Evolutionary conservation across 1,140 invertebrate species (phyloP), one percentile per base, ranked within the genome.

Genomic region (Pogonomyrmex barbatus): DNA sequence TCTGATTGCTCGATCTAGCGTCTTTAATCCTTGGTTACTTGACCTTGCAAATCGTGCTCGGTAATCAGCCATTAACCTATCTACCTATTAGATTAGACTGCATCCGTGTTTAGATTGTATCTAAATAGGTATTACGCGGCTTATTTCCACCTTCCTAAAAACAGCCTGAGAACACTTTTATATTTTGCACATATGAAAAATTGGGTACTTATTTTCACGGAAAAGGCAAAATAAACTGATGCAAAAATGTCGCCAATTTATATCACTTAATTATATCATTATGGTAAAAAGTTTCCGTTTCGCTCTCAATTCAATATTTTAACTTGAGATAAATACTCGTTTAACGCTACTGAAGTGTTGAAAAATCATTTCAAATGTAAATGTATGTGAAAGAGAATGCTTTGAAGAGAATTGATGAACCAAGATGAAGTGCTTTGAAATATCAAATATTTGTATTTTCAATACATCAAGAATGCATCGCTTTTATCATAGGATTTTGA

Each of bases 41-140:
- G 60, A 68, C 36, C 63, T 70, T 68, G 63, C 50, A 68, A 79
- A 68, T n/a, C n/a, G n/a, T 45, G 36, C 63, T 14, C 52, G 8
- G 33, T 70, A 81, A 81, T 70, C 50, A 70, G 63, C 78, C 50
- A 52, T 81, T 81, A 81, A 70, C 24, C 39, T 47, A 70, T 56
- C 39, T 81, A 56, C 8, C 24, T 70, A 81, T 70, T 81, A 81
- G 50, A 81, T 47, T 81, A 77, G 58, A 30, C 77, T 67, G 39
- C 33, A 68, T 70, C 39, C 65, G 39, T 58, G 63, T 56, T 81
- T 45, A 81, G 65, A 81, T 81, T 58, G 30, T 33, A 81, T 70
- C 65, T 70, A 70, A 70, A 70, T 58, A 81, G 78, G 39, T 33
- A 56, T 33, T 50, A 70, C 9, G 39, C 39, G 50, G 65, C 65